Evolutionary conservation across 2,888 invertebrate genomes (phyloP).

Genomic region (Druceiella hillmani): DNA sequence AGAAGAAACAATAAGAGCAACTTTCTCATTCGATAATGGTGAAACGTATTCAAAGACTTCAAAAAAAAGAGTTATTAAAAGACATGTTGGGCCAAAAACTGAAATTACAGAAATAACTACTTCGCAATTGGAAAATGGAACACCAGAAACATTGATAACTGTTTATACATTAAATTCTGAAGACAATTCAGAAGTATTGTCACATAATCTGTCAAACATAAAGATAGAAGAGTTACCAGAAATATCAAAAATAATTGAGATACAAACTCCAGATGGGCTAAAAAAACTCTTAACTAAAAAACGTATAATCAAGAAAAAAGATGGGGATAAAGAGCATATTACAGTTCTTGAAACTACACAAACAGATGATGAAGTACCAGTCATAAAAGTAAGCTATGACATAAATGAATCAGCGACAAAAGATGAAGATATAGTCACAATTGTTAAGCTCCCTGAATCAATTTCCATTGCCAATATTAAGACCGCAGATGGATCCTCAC

Average conservation of each 20-base stretch:
- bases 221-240: background rate
- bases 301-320: conserved; percentile 23
- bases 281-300: conserved; percentile 23
- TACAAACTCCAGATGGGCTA: background rate
- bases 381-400: background rate
- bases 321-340: conserved; percentile 24
- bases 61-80: conserved; percentile 28
- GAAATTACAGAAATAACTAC: conserved; percentile 32
- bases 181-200: background rate
- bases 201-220: background rate
- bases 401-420: background rate
- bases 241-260: background rate
- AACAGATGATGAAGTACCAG: conserved; percentile 5
- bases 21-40: conserved; percentile 32
- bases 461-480: too few species aligned
- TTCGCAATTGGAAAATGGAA: conserved; percentile 23
- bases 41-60: conserved; percentile 31
- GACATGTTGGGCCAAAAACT: conserved; percentile 26
- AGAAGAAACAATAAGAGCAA: conserved; percentile 33
- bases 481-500: too few species aligned
- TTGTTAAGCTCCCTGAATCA: too few species aligned
- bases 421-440: background rate
- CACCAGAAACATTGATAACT: conserved; percentile 15
- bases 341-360: conserved; percentile 23
- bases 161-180: background rate